Conservation (phyloP, 2,797 vertebrate genomes). For the Cacajao melanocephalus region DNA sequence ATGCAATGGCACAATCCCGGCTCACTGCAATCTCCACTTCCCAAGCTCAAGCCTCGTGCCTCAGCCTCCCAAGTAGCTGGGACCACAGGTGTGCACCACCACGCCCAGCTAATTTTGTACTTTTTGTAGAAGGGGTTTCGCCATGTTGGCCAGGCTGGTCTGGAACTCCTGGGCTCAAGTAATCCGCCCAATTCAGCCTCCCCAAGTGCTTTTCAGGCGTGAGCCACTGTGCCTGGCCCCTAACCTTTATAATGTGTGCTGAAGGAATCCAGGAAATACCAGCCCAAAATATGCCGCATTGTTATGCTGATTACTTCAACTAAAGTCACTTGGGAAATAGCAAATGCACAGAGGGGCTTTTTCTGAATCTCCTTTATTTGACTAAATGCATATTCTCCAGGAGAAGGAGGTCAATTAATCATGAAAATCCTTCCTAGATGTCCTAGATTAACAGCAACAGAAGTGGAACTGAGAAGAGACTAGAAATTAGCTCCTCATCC, state of each 20-base stretch:
- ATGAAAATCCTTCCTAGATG: not conserved
- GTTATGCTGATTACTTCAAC: not conserved
- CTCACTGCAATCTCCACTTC: too few relatives aligned
- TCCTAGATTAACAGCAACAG: not conserved
- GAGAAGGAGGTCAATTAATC: not conserved
- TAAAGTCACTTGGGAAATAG: not conserved
- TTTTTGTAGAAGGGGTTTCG: not conserved
- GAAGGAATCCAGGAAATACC: not conserved
- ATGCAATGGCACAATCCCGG: too few relatives aligned
- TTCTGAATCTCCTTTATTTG: not conserved
- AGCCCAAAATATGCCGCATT: not conserved
- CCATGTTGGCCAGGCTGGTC: not conserved
- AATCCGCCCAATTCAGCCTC: not conserved
- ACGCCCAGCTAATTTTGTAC: not conserved
- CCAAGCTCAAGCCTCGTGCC: too few relatives aligned
- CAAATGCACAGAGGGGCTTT: not conserved
- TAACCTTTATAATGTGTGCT: not conserved
- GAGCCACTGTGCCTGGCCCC: not conserved
- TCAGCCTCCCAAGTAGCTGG: too few relatives aligned
- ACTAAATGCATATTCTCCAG: not conserved
- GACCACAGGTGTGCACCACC: too few relatives aligned
- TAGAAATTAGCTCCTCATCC: not conserved
- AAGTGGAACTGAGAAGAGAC: not conserved
- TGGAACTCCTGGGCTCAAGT: not conserved
- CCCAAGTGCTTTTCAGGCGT: not conserved